Base-by-base conservation (phyloP, 2,888 invertebrate species). In the Cephus pulcher region DNA sequence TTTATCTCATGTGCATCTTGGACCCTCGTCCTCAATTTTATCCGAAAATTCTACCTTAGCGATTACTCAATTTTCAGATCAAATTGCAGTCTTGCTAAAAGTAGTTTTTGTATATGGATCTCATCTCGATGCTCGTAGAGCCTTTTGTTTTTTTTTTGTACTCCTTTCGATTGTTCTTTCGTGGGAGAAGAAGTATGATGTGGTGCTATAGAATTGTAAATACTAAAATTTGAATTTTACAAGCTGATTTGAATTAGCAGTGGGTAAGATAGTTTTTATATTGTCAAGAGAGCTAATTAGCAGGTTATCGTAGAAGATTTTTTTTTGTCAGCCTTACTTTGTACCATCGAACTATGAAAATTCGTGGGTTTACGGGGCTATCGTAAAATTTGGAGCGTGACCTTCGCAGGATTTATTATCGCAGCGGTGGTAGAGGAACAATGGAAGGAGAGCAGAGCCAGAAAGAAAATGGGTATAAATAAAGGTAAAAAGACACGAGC, bases 251-350 rank as follows among this genome's bases (percentile, higher is more conserved):
- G 23, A 56, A 56, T 56, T 56, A 9, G 23, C 56, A 56, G 9
- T 56, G 23, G 23, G 9, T 56, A 6, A 56, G 56, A 23, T 9
- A 2, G 56, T 23, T 23, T 35, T 75, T 75, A 56, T 76, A 69
- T 75, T 76, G 73, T 76, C 78, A 79, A 79, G 76, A 75, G 79
- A 75, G 73, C 77, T 69, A 79, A 82, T 79, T 79, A 68, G 83
- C 79, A 80, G 76, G 79, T 82, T 78, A 73, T 75, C 71, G 33
- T 34, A 69, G 12, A 76, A 70, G 69, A 15, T 68, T 74, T 76
- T 86, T 86, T 82, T 86, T 85, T 84, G 83, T 80, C 77, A 71
- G 75, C 78, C 74, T 34, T 77, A 78, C 80, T 79, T 83, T 81
- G 76, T 80, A 71, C 78, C 71, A 9, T 9, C 23, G 2, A 23